These are phyloP conservation scores for Atractosteus spatula DNA, from an alignment of 2,113 vertebrate species.

Conservation along the genomic window DNA sequence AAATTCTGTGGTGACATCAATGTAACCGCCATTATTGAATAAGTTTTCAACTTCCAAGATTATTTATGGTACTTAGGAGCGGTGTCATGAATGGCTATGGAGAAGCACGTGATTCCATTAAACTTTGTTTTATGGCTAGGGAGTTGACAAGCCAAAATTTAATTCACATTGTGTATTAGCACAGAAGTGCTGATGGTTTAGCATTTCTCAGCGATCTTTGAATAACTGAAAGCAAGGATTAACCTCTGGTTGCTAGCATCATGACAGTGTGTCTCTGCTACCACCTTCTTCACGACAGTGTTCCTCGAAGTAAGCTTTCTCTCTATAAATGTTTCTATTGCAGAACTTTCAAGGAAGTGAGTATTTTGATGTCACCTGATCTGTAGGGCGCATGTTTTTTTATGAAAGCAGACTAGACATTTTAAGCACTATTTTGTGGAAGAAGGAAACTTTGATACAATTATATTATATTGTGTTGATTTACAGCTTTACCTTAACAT, in stretches of 20 bases:
- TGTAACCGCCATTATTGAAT: conserved; percentile 68
- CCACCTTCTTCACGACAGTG: conserved; percentile 50
- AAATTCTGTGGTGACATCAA: conserved; percentile 54
- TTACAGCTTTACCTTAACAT: no score
- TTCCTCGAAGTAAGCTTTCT: conserved; percentile 77
- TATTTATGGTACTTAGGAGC: conserved; percentile 95
- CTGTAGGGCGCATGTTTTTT: conserved; percentile 22
- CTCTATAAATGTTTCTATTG: conserved; percentile 44
- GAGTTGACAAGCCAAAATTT: conserved; percentile 99
- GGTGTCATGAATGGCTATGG: conserved; percentile 93
- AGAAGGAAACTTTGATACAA: background rate
- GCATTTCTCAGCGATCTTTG: conserved; percentile 79
- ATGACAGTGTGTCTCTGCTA: conserved; percentile 54
- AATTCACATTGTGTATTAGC: conserved; percentile 99
- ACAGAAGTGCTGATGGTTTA: conserved; percentile 93
- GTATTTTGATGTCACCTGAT: conserved; percentile 46
- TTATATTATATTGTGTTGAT: background rate
- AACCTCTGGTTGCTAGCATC: conserved; percentile 50
- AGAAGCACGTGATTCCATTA: conserved; percentile 99
- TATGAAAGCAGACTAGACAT: conserved; percentile 1
- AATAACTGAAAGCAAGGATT: conserved; percentile 69
- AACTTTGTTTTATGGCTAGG: conserved; percentile 99
- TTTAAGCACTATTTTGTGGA: background rate
- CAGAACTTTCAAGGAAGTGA: conserved; percentile 48
- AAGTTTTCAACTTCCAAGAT: conserved; percentile 91